Evolutionary conservation across 1,140 invertebrate genomes (phyloP).

Genomic region (Periplaneta americana): DNA sequence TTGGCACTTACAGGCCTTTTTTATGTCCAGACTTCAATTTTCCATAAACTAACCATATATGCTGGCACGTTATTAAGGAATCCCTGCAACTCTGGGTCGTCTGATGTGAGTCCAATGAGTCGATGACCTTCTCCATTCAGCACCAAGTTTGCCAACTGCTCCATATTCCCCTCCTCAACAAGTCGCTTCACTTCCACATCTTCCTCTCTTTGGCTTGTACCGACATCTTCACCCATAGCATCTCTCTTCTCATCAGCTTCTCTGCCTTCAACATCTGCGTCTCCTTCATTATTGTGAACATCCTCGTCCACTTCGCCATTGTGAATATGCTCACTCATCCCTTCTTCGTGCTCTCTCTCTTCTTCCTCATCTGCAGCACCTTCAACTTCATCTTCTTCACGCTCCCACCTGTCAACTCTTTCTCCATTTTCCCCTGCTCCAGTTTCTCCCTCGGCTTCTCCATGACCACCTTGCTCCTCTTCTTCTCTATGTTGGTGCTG

Average conservation of each 20-base stretch:
- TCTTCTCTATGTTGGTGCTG: not conserved
- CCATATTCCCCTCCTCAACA: conserved; percentile 75
- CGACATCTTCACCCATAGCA: not conserved
- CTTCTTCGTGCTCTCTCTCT: conserved; percentile 26
- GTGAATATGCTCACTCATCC: not conserved
- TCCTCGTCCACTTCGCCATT: no score
- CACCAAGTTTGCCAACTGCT: conserved; percentile 81
- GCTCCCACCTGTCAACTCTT: conserved; percentile 3
- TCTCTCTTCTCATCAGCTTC: not conserved
- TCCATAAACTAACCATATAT: conserved; percentile 68
- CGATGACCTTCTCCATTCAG: conserved; percentile 79
- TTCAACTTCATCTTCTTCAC: conserved; percentile 34
- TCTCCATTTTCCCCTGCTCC: conserved; percentile 13
- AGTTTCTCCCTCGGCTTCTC: conserved; percentile 8
- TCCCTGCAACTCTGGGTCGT: conserved; percentile 76
- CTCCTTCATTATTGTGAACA: no score
- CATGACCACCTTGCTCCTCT: conserved; percentile 4
- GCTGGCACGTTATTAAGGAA: conserved; percentile 86
- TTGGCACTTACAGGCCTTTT: no score
- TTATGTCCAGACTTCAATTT: no score
- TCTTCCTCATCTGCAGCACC: conserved; percentile 35
- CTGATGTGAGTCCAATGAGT: conserved; percentile 64
- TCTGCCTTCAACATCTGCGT: conserved; percentile 1
- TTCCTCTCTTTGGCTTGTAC: not conserved
- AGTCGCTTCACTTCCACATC: conserved; percentile 53